A percentile compares a stretch with the other conserved stretches of the same genome.
These are phyloP conservation scores for Aspidapion aeneum DNA, from an alignment of 2,888 invertebrate species.

Conservation along the genomic window DNA sequence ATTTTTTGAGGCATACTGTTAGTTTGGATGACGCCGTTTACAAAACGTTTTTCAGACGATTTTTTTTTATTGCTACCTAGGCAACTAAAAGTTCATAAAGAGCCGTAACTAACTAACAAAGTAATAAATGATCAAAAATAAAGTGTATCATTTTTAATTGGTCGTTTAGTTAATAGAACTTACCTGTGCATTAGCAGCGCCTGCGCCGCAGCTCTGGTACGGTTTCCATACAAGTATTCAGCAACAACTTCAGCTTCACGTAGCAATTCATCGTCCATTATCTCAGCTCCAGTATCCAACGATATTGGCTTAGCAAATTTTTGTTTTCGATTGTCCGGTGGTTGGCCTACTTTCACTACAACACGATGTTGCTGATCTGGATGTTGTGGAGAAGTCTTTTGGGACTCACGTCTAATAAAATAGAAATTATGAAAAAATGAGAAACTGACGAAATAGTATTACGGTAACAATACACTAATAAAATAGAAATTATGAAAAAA, in stretches of 20 bases:
- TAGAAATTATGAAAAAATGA: too few species aligned
- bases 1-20: too few species aligned
- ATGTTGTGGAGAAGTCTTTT: constrained; percentile 44
- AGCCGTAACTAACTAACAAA: too few species aligned
- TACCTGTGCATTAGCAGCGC: constrained; percentile 45
- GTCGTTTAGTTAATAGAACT: too few species aligned
- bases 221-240: constrained; percentile 54
- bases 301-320: constrained; percentile 8
- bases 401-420: constrained; percentile 20
- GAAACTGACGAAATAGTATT: too few species aligned
- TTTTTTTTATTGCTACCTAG: too few species aligned
- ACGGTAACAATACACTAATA: too few species aligned
- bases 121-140: too few species aligned
- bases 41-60: too few species aligned
- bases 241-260: constrained; percentile 56
- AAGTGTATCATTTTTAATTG: not conserved
- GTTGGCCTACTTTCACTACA: constrained; percentile 42
- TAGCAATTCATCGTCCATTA: constrained; percentile 49
- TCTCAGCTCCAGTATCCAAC: constrained; percentile 20
- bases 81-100: too few species aligned
- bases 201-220: constrained; percentile 52
- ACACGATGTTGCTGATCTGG: constrained; percentile 42
- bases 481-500: too few species aligned
- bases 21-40: too few species aligned
- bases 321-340: not conserved